Evolutionary conservation across 2,113 vertebrate species (phyloP).

Genomic region (Gulo gulo): DNA sequence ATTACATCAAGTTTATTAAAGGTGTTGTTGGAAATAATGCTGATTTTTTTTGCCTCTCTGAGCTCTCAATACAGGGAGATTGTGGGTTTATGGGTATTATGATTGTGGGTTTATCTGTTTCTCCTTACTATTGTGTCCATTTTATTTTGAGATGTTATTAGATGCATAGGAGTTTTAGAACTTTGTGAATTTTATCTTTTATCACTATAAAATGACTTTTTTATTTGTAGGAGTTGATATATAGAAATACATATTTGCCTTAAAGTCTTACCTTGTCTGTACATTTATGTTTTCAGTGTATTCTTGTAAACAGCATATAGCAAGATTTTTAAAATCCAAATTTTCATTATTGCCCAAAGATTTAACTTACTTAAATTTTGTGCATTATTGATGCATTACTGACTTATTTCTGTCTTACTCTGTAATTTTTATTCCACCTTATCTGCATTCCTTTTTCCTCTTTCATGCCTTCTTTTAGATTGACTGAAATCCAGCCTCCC

Average conservation of each 20-base stretch:
- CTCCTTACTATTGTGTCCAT: neutral
- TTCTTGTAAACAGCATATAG: neutral
- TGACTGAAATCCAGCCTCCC: neutral
- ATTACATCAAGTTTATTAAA: neutral
- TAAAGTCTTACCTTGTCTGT: neutral
- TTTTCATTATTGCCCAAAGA: neutral
- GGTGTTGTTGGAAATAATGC: neutral
- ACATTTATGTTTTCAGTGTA: neutral
- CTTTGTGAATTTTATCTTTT: neutral
- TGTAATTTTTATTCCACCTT: neutral
- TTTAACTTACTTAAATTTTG: slow-evolving; percentile 33
- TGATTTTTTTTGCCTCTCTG: neutral
- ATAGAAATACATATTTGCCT: neutral
- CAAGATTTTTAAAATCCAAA: neutral
- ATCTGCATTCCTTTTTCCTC: neutral
- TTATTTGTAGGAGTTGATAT: neutral
- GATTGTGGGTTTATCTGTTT: neutral
- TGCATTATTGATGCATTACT: neutral
- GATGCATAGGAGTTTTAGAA: neutral
- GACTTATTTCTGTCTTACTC: neutral
- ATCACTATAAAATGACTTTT: neutral
- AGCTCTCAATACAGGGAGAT: neutral
- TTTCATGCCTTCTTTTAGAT: neutral
- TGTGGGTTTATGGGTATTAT: neutral
- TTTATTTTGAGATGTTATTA: neutral